Evolutionary conservation across 2,797 vertebrate genomes (phyloP), one percentile per base, ranked within the genome.

Genomic region (Acrossocheilus wenchowensis): DNA sequence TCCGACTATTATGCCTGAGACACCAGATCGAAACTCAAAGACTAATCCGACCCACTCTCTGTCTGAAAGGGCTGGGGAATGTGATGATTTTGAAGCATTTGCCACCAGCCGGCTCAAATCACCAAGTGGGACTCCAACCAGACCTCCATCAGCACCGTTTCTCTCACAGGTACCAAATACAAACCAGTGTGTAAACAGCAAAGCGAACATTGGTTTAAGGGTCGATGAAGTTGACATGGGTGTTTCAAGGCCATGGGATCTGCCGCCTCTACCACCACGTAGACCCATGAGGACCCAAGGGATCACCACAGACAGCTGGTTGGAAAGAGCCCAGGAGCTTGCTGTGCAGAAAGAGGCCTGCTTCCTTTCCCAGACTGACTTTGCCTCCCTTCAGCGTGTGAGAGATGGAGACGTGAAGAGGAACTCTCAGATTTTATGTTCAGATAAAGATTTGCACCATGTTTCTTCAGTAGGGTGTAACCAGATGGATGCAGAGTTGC

Each of bases 71-170:
- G 68, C 77, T n/a, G 92, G 87, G 69, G 93, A 97, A 89, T 96
- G 96, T 95, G 97, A 99, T 0, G 97, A 98, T 62, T 99, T 99
- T 79, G 96, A 98, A 85, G 93, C 94, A 87, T 97, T 99, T 90
- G 98, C 98, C 0, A 96, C 96, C 9, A 96, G 96, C 93, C 95
- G 98, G 79, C 95, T 99, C 74, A 95, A 94, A 87, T 95, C 93
- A 0, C 95, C 94, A 43, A 92, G 90, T 85, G 89, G 69, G 23
- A 87, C 79, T 83, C 83, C 79, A 48, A 41, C 89, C 78, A 92
- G 78, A 81, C 89, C 87, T 21, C 90, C 88, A 36, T 87, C 90
- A 2, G 52, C 66, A 10, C 86, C 89, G 72, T 89, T 83, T 41
- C 4, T 80, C 60, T 41, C 85, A 73, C 81, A 87, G 43, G 85